These are phyloP conservation scores for human (Homo sapiens) DNA, from an alignment of 2,113 vertebrate species.

Conservation along the genomic window GRCh38 chr1:211940501-211941000, in stretches of 20 bases:
- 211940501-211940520: background rate
- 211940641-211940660: constrained; percentile 1
- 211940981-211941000: background rate
- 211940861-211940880: background rate
- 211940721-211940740: background rate
- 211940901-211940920: background rate
- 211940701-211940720: background rate
- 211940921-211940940: constrained; percentile 19
- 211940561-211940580: background rate
- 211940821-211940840: background rate
- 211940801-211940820: background rate
- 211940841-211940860: constrained; percentile 32
- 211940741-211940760: background rate
- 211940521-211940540: background rate
- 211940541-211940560: background rate
- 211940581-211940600: background rate
- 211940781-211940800: background rate
- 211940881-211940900: background rate
- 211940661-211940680: constrained; percentile 40
- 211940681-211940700: constrained; percentile 55
- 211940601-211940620: constrained; percentile 4
- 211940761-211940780: background rate
- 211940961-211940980: constrained; percentile 10
- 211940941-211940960: background rate
- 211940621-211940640: background rate